Evolutionary conservation across 2,113 vertebrate species (phyloP), one percentile per base, ranked within the genome.

Genomic region (Pygoscelis antarcticus): DNA sequence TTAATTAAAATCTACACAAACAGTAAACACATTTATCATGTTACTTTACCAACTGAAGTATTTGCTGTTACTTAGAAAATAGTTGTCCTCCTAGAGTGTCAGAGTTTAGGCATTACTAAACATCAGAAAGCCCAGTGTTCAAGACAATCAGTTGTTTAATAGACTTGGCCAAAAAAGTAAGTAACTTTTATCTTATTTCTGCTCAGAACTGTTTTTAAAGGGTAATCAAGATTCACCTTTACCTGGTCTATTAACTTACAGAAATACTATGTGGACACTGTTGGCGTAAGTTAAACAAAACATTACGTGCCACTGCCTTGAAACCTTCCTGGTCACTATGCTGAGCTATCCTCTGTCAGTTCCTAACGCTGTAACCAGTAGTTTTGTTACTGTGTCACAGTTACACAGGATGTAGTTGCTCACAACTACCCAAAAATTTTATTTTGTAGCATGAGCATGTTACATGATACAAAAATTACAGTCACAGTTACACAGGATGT

Each of bases 241-340:
- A 55, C 17, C 7, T 9, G 3, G 18, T 16, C 34, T 62, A 16
- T 18, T 44, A 66, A 23, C 36, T 77, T 23, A 27, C 0, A 36
- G 22, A 47, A 44, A 55, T 36, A 62, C 13, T 42, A 49, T 0
- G 0, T 4, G 12, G 26, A 61, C 36, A 23, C 13, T 46, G 9
- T 4, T 30, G 65, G 16, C 23, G 1, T 2, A 11, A 4, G 1
- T 42, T 38, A 68, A 54, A 79, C 11, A 30, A 54, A n/a, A 19
- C 5, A 2, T n/a, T 29, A 23, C 0, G 0, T 52, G 38, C 32
- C 58, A 29, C 14, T 61, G 20, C 64, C 90, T 40, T 80, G n/a
- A 86, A 77, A 66, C 23, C 20, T 55, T 66, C 38, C 55, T 26
- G 25, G 10, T 30, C 23, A 12, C 34, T n/a, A 6, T 9, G 12